Base-by-base conservation (phyloP, 2,113 vertebrate genomes). In the Malurus elegans region DNA sequence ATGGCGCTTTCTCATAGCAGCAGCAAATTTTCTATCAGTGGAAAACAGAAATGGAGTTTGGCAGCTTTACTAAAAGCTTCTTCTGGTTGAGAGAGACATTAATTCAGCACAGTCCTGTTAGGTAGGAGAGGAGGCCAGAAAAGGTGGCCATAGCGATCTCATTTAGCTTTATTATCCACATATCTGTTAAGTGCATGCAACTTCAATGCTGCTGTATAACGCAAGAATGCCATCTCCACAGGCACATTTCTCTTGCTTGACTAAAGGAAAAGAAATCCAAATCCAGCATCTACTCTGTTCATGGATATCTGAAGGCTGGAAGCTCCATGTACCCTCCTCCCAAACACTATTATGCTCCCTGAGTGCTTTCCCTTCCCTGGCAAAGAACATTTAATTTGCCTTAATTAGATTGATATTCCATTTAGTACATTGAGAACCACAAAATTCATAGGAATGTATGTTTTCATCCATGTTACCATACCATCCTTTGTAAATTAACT, bases 1-100 rank as follows among this genome's bases (percentile, higher is more conserved):
- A 94, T 67, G 69, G 36, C 71, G 38, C 20, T 62, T 96, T 64
- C 64, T 74, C 38, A 34, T 45, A 38, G 18, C 29, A 64, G n/a
- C 16, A 34, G 40, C 3, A 4, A 91, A 93, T 96, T 95, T 93
- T 93, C 70, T 75, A 57, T 36, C 65, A 75, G 40, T 58, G 23
- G 40, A 90, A 87, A 94, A 80, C 12, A 92, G 54, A 78, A 92
- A 80, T 70, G 31, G 54, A 73, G 72, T 86, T 75, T 82, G 62
- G 21, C 67, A 91, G n/a, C 25, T 80, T 76, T 84, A 88, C 60
- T 89, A 61, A 86, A 92, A 88, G 47, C 18, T 51, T 29, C 16
- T 80, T 78, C 60, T 86, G 34, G 18, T 86, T 67, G 32, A 62
- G 58, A 61, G 28, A 51, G 15, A 2, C 24, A 47, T 75, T 90